phyloP scores from a whole-genome alignment of 2,888 invertebrate genomes.

The Scaptomyza flava region DNA sequence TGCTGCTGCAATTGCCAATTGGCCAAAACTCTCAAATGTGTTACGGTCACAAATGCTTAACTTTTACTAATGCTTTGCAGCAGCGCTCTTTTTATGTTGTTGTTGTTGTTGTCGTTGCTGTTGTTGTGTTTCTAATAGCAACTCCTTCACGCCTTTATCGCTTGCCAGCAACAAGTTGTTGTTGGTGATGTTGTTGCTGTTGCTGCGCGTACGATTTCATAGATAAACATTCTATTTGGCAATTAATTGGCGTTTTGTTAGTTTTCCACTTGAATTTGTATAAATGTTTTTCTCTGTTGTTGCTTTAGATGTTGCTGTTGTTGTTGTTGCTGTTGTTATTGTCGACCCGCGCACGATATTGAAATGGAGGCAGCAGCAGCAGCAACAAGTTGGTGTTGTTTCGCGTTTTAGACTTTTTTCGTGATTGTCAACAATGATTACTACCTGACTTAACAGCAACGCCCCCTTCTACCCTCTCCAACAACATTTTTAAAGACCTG shows the following conservation, averaged over 20 bases:
- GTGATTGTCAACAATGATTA: constrained; percentile 81
- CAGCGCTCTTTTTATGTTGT: constrained; percentile 20
- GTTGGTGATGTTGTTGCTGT: constrained; percentile 37
- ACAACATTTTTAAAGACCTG: neutral
- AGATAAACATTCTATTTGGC: constrained; percentile 83
- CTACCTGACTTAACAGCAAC: constrained; percentile 40
- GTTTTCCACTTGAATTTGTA: constrained; percentile 79
- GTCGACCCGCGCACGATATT: constrained; percentile 78
- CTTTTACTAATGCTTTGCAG: constrained; percentile 79
- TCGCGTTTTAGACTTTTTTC: constrained; percentile 52
- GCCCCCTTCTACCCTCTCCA: neutral
- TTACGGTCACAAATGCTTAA: constrained; percentile 81
- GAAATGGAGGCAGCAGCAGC: constrained; percentile 73
- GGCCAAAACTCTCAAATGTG: constrained; percentile 66
- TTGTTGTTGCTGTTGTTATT: constrained; percentile 42
- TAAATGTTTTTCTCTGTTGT: constrained; percentile 64
- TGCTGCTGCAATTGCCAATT: constrained; percentile 47
- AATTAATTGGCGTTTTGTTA: constrained; percentile 82
- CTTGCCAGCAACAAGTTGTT: constrained; percentile 40
- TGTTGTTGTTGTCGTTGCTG: neutral
- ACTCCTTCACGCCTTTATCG: constrained; percentile 60
- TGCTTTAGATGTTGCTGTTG: constrained; percentile 28
- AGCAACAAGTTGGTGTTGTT: constrained; percentile 49
- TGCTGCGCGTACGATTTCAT: constrained; percentile 71
- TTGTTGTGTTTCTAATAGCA: constrained; percentile 14